phyloP scores from a whole-genome alignment of 2,797 vertebrate genomes.

The Salarias fasciatus region DNA sequence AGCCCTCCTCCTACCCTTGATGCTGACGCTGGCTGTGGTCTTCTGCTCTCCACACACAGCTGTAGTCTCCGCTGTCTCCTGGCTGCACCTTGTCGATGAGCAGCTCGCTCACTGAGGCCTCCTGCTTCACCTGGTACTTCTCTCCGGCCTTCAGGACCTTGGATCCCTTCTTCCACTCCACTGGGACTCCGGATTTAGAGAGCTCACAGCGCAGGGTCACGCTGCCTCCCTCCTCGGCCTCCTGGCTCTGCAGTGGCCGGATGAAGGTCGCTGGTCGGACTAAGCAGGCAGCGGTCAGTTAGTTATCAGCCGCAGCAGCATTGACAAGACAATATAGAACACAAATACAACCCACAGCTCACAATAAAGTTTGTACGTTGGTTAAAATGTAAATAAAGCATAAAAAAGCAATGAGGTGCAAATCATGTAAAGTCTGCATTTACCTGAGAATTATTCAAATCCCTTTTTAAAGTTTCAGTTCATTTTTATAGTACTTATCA shows the following conservation, averaged over 20 bases:
- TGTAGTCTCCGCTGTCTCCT: slow-evolving; percentile 83
- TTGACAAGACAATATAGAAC: no score
- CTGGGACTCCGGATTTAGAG: slow-evolving; percentile 57
- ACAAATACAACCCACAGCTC: no score
- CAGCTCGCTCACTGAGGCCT: slow-evolving; percentile 75
- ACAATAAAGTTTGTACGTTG: no score
- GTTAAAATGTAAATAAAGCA: no score
- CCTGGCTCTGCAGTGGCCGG: slow-evolving; percentile 68
- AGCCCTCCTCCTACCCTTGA: no score
- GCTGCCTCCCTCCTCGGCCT: slow-evolving; percentile 67
- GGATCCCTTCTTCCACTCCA: slow-evolving; percentile 84
- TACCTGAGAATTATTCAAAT: no score
- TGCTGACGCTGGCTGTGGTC: slow-evolving; percentile 61
- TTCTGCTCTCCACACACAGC: slow-evolving; percentile 80
- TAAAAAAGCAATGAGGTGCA: no score
- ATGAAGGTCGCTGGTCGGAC: slow-evolving; percentile 80
- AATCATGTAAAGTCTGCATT: no score
- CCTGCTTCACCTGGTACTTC: slow-evolving; percentile 81
- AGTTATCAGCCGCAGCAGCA: no score
- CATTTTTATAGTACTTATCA: no score
- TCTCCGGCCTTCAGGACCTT: slow-evolving; percentile 75
- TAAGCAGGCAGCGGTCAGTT: slow-evolving; percentile 42
- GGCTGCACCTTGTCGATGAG: slow-evolving; percentile 66
- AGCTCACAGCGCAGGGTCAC: slow-evolving; percentile 69
- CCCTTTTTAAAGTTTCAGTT: no score